A percentile compares a stretch with the other conserved stretches of the same genome.
Conservation (phyloP, 2,888 invertebrate genomes). For the Cordilura impudica region DNA sequence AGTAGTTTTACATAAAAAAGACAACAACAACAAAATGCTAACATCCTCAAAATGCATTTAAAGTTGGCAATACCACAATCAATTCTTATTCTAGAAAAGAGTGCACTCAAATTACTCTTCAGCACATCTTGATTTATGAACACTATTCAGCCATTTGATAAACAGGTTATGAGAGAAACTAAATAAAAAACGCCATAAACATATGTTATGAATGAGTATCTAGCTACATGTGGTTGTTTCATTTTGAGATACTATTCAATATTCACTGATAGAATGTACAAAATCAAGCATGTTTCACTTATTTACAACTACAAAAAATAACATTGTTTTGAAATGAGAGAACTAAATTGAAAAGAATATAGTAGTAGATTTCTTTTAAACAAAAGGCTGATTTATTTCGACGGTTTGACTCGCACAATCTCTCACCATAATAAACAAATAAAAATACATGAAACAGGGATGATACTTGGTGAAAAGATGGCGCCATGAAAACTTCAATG, state of each 20-base stretch:
- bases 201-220: conserved; percentile 2
- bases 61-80: conserved; percentile 39
- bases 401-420: background rate
- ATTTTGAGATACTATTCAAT: conserved; percentile 13
- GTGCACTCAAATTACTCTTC: conserved; percentile 14
- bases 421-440: background rate
- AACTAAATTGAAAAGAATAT: too few relatives aligned
- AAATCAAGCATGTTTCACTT: background rate
- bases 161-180: conserved; percentile 47
- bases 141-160: conserved; percentile 29
- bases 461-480: background rate
- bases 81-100: background rate
- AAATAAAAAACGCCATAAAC: background rate
- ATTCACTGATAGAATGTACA: background rate
- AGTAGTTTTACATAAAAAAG: too few relatives aligned
- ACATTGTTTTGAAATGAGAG: conserved; percentile 9
- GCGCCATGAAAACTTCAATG: background rate
- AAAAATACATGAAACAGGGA: background rate
- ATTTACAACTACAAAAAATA: too few relatives aligned
- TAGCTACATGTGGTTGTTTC: conserved; percentile 14
- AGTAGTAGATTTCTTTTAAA: background rate
- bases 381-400: background rate
- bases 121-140: conserved; percentile 25
- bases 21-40: background rate
- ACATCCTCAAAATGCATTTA: background rate